These are phyloP conservation scores for Menidia menidia DNA, from an alignment of 2,797 vertebrate genomes.

Conservation along the genomic window DNA sequence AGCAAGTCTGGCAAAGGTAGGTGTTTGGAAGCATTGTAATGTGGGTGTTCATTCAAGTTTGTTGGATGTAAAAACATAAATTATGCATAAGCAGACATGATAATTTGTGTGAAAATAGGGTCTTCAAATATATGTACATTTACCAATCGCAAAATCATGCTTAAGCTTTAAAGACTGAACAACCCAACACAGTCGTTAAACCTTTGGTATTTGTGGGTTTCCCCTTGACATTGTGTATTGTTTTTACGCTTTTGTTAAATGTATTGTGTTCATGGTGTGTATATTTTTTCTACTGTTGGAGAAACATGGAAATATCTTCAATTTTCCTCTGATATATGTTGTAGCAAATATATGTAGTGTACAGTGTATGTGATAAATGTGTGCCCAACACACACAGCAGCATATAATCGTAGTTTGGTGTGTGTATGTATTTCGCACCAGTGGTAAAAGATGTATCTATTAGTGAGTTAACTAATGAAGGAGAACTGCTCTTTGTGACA, in stretches of 20 bases:
- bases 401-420: not conserved
- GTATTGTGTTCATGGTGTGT: not conserved
- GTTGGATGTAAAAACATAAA: constrained; percentile 9
- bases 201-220: not conserved
- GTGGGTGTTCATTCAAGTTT: not conserved
- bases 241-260: not conserved
- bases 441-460: constrained; percentile 43
- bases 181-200: not conserved
- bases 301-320: not conserved
- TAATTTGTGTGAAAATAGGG: constrained; percentile 1
- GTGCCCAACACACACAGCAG: too few species aligned
- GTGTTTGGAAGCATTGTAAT: constrained; percentile 28
- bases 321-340: constrained; percentile 15
- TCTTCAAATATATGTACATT: not conserved
- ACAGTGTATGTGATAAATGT: too few species aligned
- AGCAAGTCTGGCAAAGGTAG: constrained; percentile 31
- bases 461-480: constrained; percentile 67
- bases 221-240: not conserved
- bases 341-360: not conserved
- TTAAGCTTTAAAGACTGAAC: not conserved
- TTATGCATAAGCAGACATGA: not conserved
- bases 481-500: constrained; percentile 66
- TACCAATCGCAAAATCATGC: not conserved
- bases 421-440: constrained; percentile 36
- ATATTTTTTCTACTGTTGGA: not conserved